These are phyloP conservation scores for Lapara coniferarum DNA, from an alignment of 2,888 invertebrate genomes.

Conservation along the genomic window DNA sequence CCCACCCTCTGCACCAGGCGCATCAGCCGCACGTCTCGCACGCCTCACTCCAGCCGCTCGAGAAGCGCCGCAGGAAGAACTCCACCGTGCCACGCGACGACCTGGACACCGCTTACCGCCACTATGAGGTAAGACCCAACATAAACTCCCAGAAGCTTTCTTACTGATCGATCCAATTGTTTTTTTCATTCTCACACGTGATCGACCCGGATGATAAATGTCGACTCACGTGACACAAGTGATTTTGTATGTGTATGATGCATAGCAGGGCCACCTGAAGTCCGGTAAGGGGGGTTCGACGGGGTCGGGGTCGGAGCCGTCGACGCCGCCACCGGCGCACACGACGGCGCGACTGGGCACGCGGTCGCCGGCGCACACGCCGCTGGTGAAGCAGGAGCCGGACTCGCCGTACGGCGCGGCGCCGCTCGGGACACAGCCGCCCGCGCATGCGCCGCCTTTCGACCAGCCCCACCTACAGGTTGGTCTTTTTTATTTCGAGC, in stretches of 20 bases:
- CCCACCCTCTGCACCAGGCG: conserved; percentile 42
- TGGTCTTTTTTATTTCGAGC: conserved; percentile 34
- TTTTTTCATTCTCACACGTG: not conserved
- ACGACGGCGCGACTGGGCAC: conserved; percentile 56
- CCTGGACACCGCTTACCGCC: conserved; percentile 67
- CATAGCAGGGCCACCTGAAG: conserved; percentile 65
- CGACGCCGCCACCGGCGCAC: conserved; percentile 80
- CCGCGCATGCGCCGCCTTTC: conserved; percentile 65
- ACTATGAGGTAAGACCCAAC: conserved; percentile 65
- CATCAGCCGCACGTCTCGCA: conserved; percentile 48
- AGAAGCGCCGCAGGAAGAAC: conserved; percentile 79
- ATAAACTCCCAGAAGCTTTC: too few relatives aligned
- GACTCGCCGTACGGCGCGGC: conserved; percentile 71
- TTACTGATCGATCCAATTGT: not conserved
- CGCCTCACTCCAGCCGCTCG: conserved; percentile 52
- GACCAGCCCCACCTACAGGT: conserved; percentile 77
- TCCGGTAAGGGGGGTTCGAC: conserved; percentile 68
- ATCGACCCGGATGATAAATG: not conserved
- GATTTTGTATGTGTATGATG: conserved; percentile 25
- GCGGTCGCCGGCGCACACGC: conserved; percentile 78
- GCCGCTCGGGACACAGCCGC: conserved; percentile 56
- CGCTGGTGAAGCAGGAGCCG: conserved; percentile 86
- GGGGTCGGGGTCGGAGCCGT: conserved; percentile 79
- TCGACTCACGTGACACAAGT: too few relatives aligned
- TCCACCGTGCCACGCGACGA: conserved; percentile 71